Percentiles rank a stretch among this genome's conserved stretches.
Evolutionary conservation across 35 echinoderm and acorn worm genomes (phyloP).

Genomic region (Holothuria glaberrima): DNA sequence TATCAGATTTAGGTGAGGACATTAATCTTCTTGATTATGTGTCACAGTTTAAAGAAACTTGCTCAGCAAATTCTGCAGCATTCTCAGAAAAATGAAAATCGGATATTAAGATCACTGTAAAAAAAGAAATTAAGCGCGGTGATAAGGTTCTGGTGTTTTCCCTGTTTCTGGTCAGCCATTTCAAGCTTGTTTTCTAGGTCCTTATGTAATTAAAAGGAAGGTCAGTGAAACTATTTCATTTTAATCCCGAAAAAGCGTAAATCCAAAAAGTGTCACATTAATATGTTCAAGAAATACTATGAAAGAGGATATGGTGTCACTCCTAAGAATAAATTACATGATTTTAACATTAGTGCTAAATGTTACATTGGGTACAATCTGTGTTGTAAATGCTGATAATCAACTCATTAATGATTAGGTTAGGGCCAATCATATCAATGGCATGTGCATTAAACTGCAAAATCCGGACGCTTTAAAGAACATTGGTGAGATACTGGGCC

Average conservation of each 20-base stretch:
- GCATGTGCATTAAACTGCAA: no score
- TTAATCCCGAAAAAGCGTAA: slow-evolving; percentile 3
- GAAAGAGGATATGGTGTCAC: slow-evolving; percentile 39
- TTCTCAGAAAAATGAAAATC: slow-evolving; percentile 10
- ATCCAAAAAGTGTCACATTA: neutral
- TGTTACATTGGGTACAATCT: no score
- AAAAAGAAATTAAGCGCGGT: neutral
- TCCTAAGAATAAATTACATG: no score
- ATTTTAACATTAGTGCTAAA: no score
- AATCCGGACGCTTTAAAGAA: no score
- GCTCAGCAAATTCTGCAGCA: slow-evolving; percentile 15
- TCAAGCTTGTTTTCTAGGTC: slow-evolving; percentile 31
- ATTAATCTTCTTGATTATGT: slow-evolving; percentile 46
- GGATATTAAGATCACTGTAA: neutral
- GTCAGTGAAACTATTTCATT: slow-evolving; percentile 15
- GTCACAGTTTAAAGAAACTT: slow-evolving; percentile 20
- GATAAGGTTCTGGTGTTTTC: slow-evolving; percentile 38
- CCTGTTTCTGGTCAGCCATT: slow-evolving; percentile 5
- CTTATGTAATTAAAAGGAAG: slow-evolving; percentile 48
- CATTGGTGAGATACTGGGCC: no score
- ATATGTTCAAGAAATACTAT: slow-evolving; percentile 5
- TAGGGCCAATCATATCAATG: no score
- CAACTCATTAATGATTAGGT: no score
- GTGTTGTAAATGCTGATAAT: no score
- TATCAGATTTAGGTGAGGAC: neutral